Evolutionary conservation across 2,113 vertebrate species (phyloP).

Genomic region (Sorex fumeus): DNA sequence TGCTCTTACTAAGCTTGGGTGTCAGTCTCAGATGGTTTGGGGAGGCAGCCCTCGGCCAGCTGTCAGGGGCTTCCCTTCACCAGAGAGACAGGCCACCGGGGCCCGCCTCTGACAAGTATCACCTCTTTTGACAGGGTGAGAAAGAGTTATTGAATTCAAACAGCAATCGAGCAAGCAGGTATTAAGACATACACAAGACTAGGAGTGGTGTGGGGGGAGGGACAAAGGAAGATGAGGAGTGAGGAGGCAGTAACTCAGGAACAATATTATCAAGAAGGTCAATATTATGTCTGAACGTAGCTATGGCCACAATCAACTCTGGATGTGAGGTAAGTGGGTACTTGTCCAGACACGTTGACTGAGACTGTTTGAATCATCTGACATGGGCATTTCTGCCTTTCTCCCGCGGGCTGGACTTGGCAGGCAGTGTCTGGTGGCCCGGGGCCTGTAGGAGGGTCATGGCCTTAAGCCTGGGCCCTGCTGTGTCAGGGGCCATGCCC

Average conservation of each 20-base stretch:
- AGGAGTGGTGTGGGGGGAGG: background rate
- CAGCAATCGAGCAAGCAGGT: background rate
- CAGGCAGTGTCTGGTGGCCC: background rate
- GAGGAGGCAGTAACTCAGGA: conserved; percentile 19
- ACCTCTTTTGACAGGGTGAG: background rate
- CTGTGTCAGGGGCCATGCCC: background rate
- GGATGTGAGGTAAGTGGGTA: conserved; percentile 53
- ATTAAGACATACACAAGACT: background rate
- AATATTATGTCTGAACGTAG: conserved; percentile 65
- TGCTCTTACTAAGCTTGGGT: background rate
- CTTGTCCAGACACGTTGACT: conserved; percentile 47
- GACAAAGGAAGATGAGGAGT: background rate
- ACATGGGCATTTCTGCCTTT: background rate
- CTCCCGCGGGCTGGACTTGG: background rate
- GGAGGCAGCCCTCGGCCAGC: background rate
- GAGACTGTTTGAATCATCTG: conserved; percentile 55
- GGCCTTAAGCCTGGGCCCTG: background rate
- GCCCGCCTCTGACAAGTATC: background rate
- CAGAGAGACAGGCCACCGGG: background rate
- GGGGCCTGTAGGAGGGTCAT: no score
- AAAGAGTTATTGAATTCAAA: conserved; percentile 39
- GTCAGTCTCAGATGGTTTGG: background rate
- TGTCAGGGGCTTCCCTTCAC: no score
- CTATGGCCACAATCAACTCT: conserved; percentile 69
- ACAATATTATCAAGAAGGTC: conserved; percentile 29